A percentile compares a stretch with the other conserved stretches of the same genome.
These are phyloP conservation scores for Ciconia nigra DNA, from an alignment of 2,797 vertebrate genomes.

Conservation along the genomic window DNA sequence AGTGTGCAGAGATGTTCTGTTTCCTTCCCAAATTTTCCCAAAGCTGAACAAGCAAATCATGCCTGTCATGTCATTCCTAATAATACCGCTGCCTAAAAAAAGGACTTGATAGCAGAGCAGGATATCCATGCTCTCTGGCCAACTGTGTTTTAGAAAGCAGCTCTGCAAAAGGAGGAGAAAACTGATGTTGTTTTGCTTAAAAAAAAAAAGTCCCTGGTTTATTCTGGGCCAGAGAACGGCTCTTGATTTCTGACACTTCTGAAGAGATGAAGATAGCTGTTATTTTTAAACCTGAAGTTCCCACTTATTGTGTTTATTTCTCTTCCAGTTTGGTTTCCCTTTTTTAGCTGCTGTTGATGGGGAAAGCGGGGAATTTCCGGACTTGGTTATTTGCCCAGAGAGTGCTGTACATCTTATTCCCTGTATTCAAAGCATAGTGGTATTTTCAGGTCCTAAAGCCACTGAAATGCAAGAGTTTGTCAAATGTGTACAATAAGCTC, in stretches of 20 bases:
- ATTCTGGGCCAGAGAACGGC: background rate
- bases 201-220: background rate
- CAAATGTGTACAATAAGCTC: background rate
- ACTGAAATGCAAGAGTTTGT: background rate
- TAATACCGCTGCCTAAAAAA: background rate
- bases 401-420: background rate
- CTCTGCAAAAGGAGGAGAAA: background rate
- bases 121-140: background rate
- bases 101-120: background rate
- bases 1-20: background rate
- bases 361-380: slow-evolving; percentile 20
- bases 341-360: slow-evolving; percentile 28
- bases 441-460: background rate
- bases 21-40: background rate
- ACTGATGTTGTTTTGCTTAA: background rate
- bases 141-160: background rate
- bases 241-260: background rate
- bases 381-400: slow-evolving; percentile 14
- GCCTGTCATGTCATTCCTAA: slow-evolving; percentile 15
- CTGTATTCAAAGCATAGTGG: background rate
- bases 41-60: slow-evolving; percentile 37
- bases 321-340: background rate
- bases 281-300: slow-evolving; percentile 52
- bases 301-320: slow-evolving; percentile 6
- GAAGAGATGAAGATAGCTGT: background rate